Base-by-base conservation (phyloP, 2,888 invertebrate genomes). In the Smittia sp. region DNA sequence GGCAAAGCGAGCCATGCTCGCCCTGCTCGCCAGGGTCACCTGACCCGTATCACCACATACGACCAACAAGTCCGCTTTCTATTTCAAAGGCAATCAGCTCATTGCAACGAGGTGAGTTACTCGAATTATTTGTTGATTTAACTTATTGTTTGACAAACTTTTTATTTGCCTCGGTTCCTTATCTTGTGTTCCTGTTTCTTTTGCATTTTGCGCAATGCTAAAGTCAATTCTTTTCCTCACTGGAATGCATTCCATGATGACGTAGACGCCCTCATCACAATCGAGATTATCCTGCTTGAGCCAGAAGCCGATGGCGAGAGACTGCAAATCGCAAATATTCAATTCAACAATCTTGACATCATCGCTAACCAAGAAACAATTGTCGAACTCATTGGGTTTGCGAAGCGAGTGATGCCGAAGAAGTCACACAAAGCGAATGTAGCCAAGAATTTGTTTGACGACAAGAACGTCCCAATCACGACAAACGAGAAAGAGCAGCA, bases 331-430 rank as follows among this genome's bases (percentile, higher is more conserved):
- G 92, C 94, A 0, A 93, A 92, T 78, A 91, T 97, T 77, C 89
- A 95, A 77, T 97, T 97, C 79, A 97, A 97, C 80, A 96, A 93
- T 81, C 85, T 97, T 76, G 97, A 97, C 81, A 92, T 97, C 73
- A 96, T 96, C 76, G 94, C 96, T 0, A 97, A 97, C 83, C 96
- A 96, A 81, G 96, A 96, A 81, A 97, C 97, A 0, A 91, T 97
- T 76, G 93, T 96, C 9, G 97, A 98, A 81, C 82, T 98, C 74
- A 87, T 96, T 76, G 93, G 93, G n/a, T 96, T 97, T 79, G 86
- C 89, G 1, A 90, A 91, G 77, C 86, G 94, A 68, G 88, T 93
- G 1, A 85, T 88, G 75, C 87, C 86, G 32, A 83, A 74, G 75
- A 79, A 75, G 70, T 78, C 77, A 78, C 78, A 72, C 75, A 76